Evolutionary conservation across 2,797 vertebrate species (phyloP).

Genomic region (Microchirus variegatus): DNA sequence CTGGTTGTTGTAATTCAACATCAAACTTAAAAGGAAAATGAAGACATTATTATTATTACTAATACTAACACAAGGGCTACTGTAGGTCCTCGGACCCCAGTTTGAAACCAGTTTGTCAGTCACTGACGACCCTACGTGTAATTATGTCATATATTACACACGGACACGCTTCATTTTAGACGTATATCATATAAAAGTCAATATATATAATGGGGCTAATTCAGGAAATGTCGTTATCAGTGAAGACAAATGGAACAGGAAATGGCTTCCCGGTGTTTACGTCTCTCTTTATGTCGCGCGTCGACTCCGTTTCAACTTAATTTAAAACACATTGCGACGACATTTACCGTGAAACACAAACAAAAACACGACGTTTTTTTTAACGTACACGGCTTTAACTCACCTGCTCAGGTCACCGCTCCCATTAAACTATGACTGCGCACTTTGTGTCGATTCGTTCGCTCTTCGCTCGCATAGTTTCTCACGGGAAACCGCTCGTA

Average conservation of each 20-base stretch:
- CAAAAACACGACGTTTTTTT: accelerated
- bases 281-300: accelerated
- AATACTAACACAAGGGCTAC: neutral
- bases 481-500: neutral
- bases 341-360: accelerated
- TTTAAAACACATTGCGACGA: neutral
- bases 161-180: neutral
- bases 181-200: neutral
- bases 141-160: constrained; percentile 2
- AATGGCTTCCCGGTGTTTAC: neutral
- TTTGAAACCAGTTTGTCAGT: constrained; percentile 12
- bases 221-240: neutral
- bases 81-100: neutral
- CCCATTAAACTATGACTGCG: constrained; percentile 69
- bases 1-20: too few species aligned
- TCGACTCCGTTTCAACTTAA: neutral
- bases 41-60: too few species aligned
- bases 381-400: neutral
- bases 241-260: neutral
- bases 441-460: constrained; percentile 38
- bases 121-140: constrained; percentile 35
- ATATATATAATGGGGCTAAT: accelerated
- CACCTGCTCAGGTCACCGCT: constrained; percentile 74
- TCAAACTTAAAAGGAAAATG: too few species aligned
- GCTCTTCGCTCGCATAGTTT: constrained; percentile 21